Percentiles rank a stretch among this genome's conserved stretches.
Conservation (phyloP, 1,140 invertebrate species). For the Adoxophyes honmai region DNA sequence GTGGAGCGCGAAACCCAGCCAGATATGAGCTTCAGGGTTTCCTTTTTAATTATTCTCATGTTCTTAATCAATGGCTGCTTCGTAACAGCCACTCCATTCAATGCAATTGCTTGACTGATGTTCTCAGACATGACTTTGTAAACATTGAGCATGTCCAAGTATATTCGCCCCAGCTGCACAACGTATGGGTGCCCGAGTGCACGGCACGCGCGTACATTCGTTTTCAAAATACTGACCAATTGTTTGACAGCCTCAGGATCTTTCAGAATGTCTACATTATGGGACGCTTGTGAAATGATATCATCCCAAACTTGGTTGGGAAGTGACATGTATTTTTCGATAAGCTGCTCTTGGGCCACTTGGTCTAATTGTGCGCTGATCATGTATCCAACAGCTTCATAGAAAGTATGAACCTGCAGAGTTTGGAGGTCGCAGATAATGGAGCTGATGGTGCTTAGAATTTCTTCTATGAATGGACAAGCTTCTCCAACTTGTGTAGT, state of each 20-base stretch:
- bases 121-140: conserved; percentile 99
- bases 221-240: conserved; percentile 98
- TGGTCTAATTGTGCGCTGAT: conserved; percentile 96
- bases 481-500: conserved; percentile 97
- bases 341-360: conserved; percentile 92
- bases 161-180: conserved; percentile 95
- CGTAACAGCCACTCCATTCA: conserved; percentile 96
- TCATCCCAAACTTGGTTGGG: conserved; percentile 99
- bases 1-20: conserved; percentile 96
- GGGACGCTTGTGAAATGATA: conserved; percentile 97
- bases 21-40: conserved; percentile 98
- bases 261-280: conserved; percentile 97
- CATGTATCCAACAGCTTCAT: conserved; percentile 99
- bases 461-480: conserved; percentile 99
- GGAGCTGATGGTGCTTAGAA: conserved; percentile 95
- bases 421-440: conserved; percentile 99
- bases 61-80: conserved; percentile 98
- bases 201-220: conserved; percentile 98
- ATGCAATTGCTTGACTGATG: conserved; percentile 95
- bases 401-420: conserved; percentile 99
- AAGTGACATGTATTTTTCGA: conserved; percentile 98
- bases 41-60: conserved; percentile 99
- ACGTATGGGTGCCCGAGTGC: conserved; percentile 98
- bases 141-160: conserved; percentile 99
- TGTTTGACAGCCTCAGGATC: conserved; percentile 98